A percentile compares a stretch with the other conserved stretches of the same genome.
Conservation (phyloP, 1,140 invertebrate species). For the Drosophila parvula region DNA sequence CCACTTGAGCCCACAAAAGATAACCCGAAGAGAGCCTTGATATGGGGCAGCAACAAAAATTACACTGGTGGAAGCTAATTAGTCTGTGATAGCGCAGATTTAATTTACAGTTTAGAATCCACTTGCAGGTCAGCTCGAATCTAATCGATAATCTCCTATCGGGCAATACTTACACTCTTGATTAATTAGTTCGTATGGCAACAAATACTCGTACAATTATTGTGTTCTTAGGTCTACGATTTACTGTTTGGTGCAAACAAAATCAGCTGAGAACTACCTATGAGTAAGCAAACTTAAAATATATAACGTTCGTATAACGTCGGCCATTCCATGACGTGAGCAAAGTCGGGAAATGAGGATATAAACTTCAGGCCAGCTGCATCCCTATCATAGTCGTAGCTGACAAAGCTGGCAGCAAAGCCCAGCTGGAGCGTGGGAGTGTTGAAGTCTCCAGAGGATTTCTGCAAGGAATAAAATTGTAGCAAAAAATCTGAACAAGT, state of each 20-base stretch:
- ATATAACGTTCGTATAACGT: slow-evolving; percentile 73
- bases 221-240: slow-evolving; percentile 1
- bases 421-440: slow-evolving; percentile 66
- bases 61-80: slow-evolving; percentile 1
- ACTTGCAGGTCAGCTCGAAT: slow-evolving; percentile 19
- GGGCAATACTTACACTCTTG: neutral
- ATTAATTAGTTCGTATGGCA: slow-evolving; percentile 11
- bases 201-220: slow-evolving; percentile 7
- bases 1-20: slow-evolving; percentile 19
- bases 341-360: slow-evolving; percentile 67
- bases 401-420: slow-evolving; percentile 67
- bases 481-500: neutral
- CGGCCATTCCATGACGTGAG: slow-evolving; percentile 76
- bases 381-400: slow-evolving; percentile 63
- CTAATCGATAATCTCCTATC: slow-evolving; percentile 27
- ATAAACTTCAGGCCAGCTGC: slow-evolving; percentile 58
- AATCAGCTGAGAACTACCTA: neutral
- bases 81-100: slow-evolving; percentile 16
- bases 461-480: slow-evolving; percentile 19
- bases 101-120: slow-evolving; percentile 23
- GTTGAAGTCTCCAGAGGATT: slow-evolving; percentile 43
- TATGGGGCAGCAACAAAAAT: slow-evolving; percentile 12
- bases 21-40: slow-evolving; percentile 11
- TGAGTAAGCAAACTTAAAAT: slow-evolving; percentile 44
- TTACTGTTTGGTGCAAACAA: slow-evolving; percentile 26